Conservation (phyloP, 1,140 invertebrate species). For the Mycetomoellerius zeteki region DNA sequence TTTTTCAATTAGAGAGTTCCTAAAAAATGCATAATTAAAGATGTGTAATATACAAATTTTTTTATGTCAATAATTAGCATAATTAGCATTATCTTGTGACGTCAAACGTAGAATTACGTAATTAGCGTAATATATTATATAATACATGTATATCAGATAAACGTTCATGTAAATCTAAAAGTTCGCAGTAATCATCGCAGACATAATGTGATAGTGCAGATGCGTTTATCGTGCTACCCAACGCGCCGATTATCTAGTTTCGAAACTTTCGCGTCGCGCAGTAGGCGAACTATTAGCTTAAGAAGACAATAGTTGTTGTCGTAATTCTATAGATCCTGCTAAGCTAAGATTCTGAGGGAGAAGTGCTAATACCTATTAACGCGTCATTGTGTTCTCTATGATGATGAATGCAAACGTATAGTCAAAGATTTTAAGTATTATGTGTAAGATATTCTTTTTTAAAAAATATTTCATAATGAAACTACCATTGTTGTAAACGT, state of each 20-base stretch:
- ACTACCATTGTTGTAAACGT: neutral
- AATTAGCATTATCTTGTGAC: neutral
- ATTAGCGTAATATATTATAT: neutral
- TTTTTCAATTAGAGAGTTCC: neutral
- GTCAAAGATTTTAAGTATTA: neutral
- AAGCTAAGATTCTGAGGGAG: conserved; percentile 40
- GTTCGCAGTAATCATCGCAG: conserved; percentile 37
- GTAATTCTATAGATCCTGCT: conserved; percentile 59
- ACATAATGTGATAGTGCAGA: conserved; percentile 55
- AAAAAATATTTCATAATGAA: neutral
- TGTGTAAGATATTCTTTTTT: neutral
- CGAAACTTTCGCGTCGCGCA: conserved; percentile 41
- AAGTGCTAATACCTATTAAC: conserved; percentile 60
- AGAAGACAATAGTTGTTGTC: conserved; percentile 59
- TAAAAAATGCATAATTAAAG: neutral
- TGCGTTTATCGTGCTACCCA: conserved; percentile 62
- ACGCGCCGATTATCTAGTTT: conserved; percentile 65
- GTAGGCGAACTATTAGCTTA: conserved; percentile 67
- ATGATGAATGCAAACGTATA: conserved; percentile 24
- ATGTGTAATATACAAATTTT: neutral
- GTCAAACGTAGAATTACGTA: neutral
- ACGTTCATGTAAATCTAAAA: conserved; percentile 40
- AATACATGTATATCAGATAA: conserved; percentile 1
- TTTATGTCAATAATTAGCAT: neutral
- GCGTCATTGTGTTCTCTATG: conserved; percentile 55